phyloP scores from a whole-genome alignment of 2,888 invertebrate species.

The Zonitis immaculata region DNA sequence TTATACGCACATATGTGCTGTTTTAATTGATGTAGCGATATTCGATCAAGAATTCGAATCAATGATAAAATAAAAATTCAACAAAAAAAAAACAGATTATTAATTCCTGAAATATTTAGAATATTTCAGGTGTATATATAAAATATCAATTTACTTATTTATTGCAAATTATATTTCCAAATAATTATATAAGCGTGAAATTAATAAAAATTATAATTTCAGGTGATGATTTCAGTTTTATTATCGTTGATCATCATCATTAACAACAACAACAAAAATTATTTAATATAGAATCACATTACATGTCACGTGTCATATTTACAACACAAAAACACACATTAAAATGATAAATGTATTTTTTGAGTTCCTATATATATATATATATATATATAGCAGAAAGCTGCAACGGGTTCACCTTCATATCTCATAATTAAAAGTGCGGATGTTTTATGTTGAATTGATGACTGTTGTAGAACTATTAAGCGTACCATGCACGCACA shows the following conservation, averaged over 20 bases:
- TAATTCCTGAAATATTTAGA: neutral
- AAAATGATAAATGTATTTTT: conserved; percentile 29
- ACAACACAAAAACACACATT: conserved; percentile 23
- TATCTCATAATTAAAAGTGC: conserved; percentile 28
- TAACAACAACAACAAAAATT: neutral
- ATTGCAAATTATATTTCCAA: too few relatives aligned
- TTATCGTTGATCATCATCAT: neutral
- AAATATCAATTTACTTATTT: neutral
- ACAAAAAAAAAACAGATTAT: neutral
- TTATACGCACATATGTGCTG: neutral
- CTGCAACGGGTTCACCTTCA: conserved; percentile 25
- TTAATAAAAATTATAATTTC: neutral
- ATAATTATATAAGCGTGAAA: neutral
- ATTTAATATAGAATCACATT: conserved; percentile 26
- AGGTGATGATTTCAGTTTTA: neutral
- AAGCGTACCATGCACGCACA: too few relatives aligned
- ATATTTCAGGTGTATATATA: neutral
- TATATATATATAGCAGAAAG: conserved; percentile 23
- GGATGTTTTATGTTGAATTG: conserved; percentile 28
- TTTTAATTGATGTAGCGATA: neutral
- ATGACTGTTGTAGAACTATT: conserved; percentile 21
- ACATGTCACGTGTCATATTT: conserved; percentile 29
- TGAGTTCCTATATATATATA: too few relatives aligned
- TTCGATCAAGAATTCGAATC: neutral
- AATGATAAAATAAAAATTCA: neutral